Evolutionary conservation across 2,888 invertebrate species (phyloP).

Genomic region (Sylvicola fuscatus): DNA sequence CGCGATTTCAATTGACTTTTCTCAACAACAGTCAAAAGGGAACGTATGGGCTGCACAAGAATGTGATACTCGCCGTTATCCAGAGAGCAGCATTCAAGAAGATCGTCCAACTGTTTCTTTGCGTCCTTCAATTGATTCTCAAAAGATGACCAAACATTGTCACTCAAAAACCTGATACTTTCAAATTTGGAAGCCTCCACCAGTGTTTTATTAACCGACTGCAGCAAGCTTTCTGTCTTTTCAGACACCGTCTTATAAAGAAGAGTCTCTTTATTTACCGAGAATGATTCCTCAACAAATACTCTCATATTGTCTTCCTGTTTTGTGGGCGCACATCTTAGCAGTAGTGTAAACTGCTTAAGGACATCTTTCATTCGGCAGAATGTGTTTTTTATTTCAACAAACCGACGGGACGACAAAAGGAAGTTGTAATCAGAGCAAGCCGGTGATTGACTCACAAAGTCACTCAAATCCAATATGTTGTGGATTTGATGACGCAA

Average conservation of each 20-base stretch:
- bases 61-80: too few species aligned
- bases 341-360: conserved; percentile 44
- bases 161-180: too few species aligned
- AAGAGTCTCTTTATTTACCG: conserved; percentile 7
- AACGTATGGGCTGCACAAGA: too few species aligned
- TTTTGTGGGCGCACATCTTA: conserved; percentile 43
- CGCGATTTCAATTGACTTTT: too few species aligned
- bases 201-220: too few species aligned
- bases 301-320: conserved; percentile 16
- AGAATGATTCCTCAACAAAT: conserved; percentile 10
- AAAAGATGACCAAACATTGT: too few species aligned
- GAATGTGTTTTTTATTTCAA: conserved; percentile 12
- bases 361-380: conserved; percentile 25
- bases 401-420: neutral
- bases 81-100: too few species aligned
- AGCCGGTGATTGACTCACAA: conserved; percentile 12
- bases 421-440: conserved; percentile 11
- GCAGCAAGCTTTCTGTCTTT: too few species aligned
- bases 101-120: too few species aligned
- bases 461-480: conserved; percentile 16
- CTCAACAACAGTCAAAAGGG: neutral
- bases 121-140: too few species aligned
- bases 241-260: conserved; percentile 4
- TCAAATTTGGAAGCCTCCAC: too few species aligned
- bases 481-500: conserved; percentile 29